Evolutionary conservation across 2,113 vertebrate species (phyloP).

Genomic region (Circaetus cinerascens): DNA sequence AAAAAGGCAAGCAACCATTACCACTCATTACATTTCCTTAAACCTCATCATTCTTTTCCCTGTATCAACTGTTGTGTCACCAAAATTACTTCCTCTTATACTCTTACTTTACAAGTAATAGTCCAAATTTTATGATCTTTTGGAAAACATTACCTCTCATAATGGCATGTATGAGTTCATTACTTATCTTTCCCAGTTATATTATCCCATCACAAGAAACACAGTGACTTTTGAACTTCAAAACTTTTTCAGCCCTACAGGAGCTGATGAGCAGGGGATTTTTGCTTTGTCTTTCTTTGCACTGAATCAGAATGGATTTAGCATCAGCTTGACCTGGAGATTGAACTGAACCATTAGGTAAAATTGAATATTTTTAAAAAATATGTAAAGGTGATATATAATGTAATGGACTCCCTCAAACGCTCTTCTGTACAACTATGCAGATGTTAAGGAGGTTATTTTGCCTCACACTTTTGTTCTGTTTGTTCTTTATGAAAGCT

Average conservation of each 20-base stretch:
- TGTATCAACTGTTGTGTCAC: not conserved
- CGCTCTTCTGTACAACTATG: not conserved
- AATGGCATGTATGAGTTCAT: not conserved
- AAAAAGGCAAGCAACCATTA: not conserved
- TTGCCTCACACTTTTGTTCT: not conserved
- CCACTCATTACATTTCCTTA: not conserved
- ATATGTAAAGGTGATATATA: not conserved
- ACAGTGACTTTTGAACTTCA: not conserved
- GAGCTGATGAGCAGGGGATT: not conserved
- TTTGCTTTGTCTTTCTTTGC: not conserved
- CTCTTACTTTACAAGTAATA: not conserved
- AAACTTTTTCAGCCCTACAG: not conserved
- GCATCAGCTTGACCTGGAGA: not conserved
- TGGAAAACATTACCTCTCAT: not conserved
- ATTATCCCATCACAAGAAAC: not conserved
- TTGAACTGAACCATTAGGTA: not conserved
- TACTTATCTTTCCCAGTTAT: not conserved
- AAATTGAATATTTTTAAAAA: constrained; percentile 9
- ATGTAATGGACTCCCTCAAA: not conserved
- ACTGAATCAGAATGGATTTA: not conserved
- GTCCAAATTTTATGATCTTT: not conserved
- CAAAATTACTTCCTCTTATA: not conserved
- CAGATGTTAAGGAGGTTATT: not conserved
- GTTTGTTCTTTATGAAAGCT: not conserved
- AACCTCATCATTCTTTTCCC: not conserved